These are phyloP conservation scores for Panthera leo DNA, from an alignment of 2,113 vertebrate species.

Conservation along the genomic window DNA sequence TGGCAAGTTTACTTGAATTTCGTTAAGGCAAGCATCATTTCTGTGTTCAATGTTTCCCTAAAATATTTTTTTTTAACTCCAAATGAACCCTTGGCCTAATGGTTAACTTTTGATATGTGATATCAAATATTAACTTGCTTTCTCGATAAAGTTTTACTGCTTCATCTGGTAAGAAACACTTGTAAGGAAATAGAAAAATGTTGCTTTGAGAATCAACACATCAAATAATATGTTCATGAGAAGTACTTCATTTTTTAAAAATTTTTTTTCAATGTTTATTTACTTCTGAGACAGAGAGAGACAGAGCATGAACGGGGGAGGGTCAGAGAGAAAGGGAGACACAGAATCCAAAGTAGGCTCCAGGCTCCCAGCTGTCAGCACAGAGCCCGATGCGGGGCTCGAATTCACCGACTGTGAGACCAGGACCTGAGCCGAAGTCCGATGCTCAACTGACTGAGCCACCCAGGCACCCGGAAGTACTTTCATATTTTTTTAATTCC, in stretches of 20 bases:
- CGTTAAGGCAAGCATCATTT: not conserved
- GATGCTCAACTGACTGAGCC: no score
- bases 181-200: constrained; percentile 18
- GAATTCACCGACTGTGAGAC: no score
- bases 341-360: no score
- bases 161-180: not conserved
- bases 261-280: not conserved
- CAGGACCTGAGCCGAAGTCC: no score
- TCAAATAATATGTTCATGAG: not conserved
- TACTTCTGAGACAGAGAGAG: no score
- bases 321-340: no score
- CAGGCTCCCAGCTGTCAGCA: no score
- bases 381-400: no score
- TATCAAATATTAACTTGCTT: not conserved
- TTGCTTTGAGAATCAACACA: constrained; percentile 1
- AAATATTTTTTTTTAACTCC: not conserved
- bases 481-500: not conserved
- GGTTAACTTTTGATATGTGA: not conserved
- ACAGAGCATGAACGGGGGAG: no score
- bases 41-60: not conserved
- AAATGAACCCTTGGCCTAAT: not conserved
- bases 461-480: not conserved
- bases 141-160: not conserved
- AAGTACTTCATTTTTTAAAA: not conserved
- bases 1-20: not conserved